A percentile compares a stretch with the other conserved stretches of the same genome.
These are phyloP conservation scores for Microdon myrmicae DNA, from an alignment of 2,888 invertebrate species.

Conservation along the genomic window DNA sequence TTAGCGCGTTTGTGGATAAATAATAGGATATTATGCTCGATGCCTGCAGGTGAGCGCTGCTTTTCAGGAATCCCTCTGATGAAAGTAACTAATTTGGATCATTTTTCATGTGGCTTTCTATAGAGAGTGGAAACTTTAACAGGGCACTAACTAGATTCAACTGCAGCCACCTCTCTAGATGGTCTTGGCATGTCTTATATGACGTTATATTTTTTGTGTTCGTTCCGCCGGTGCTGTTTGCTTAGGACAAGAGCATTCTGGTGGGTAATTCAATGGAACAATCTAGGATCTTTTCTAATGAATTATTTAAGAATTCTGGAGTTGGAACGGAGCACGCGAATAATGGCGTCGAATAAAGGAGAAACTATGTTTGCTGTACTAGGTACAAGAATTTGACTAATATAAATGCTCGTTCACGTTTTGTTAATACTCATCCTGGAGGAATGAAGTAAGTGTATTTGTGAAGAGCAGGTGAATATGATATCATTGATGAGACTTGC, in stretches of 20 bases:
- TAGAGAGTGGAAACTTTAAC: slow-evolving; percentile 5
- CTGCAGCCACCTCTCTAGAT: too few species aligned
- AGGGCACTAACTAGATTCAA: too few species aligned
- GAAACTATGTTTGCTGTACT: too few species aligned
- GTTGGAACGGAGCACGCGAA: slow-evolving; percentile 13
- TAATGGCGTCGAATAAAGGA: slow-evolving; percentile 4
- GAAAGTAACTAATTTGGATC: slow-evolving; percentile 51
- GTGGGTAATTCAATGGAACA: slow-evolving; percentile 49
- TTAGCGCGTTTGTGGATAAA: slow-evolving; percentile 46
- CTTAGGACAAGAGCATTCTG: slow-evolving; percentile 25
- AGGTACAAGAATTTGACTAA: too few species aligned
- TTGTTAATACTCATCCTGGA: too few species aligned
- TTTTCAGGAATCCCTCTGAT: slow-evolving; percentile 48
- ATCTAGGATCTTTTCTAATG: slow-evolving; percentile 42
- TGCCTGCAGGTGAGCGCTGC: slow-evolving; percentile 50
- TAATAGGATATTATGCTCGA: slow-evolving; percentile 48
- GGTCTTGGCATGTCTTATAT: too few species aligned
- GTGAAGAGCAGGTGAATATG: too few species aligned
- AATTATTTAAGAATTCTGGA: slow-evolving; percentile 43
- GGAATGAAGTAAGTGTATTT: too few species aligned
- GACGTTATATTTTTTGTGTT: too few species aligned
- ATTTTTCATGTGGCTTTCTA: slow-evolving; percentile 43
- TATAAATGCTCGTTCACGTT: too few species aligned
- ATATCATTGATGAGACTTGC: too few species aligned
- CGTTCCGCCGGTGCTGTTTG: slow-evolving; percentile 4